Percentiles rank a stretch among this genome's conserved stretches.
Conservation (phyloP, 2,113 vertebrate species). For the Anthoscopus minutus region DNA sequence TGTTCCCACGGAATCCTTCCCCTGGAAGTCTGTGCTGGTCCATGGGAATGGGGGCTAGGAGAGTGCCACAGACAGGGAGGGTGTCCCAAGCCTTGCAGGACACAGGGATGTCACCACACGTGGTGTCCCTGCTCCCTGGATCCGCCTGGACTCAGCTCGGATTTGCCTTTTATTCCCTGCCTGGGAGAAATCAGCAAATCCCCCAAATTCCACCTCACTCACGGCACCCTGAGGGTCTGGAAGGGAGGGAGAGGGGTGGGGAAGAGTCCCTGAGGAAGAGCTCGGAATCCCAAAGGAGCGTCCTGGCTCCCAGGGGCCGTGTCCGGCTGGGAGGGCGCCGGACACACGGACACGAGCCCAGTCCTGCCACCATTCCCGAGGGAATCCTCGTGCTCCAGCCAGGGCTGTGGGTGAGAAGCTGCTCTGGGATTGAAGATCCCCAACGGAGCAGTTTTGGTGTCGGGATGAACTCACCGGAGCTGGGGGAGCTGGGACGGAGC, state of each 20-base stretch:
- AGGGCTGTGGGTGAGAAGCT: background rate
- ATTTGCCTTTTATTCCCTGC: background rate
- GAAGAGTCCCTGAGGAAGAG: background rate
- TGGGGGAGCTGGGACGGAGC: background rate
- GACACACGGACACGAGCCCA: background rate
- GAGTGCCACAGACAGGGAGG: rapidly evolving
- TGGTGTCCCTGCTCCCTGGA: background rate
- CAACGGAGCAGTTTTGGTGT: background rate
- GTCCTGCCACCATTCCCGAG: background rate
- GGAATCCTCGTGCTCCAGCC: background rate
- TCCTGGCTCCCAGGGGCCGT: background rate
- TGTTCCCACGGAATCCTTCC: background rate
- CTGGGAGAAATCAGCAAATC: background rate
- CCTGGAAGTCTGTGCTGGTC: background rate
- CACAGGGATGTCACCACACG: background rate
- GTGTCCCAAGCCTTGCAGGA: background rate
- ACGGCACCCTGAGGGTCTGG: background rate
- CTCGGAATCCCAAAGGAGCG: background rate
- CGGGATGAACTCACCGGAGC: background rate
- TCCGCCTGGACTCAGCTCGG: background rate
- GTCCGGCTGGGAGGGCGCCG: background rate
- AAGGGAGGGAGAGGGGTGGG: background rate
- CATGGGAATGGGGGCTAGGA: background rate
- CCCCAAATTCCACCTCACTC: background rate
- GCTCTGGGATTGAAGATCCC: background rate